These are phyloP conservation scores for Urocolius indicus DNA, from an alignment of 2,113 vertebrate genomes.

Conservation along the genomic window DNA sequence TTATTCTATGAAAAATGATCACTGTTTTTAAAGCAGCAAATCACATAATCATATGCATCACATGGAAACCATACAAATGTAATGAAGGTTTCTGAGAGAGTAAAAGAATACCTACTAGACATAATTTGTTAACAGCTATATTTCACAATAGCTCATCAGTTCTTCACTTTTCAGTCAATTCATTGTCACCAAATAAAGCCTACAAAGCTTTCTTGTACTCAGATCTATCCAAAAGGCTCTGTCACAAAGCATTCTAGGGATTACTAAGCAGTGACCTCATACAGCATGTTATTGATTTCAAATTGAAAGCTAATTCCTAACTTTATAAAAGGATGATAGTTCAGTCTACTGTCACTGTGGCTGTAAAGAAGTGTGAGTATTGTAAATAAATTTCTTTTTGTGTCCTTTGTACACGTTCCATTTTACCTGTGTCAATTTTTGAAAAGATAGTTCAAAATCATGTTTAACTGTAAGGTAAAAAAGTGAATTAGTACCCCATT, in stretches of 20 bases:
- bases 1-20: not conserved
- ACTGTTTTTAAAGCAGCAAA: not conserved
- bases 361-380: not conserved
- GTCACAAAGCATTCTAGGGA: not conserved
- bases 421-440: not conserved
- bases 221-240: not conserved
- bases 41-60: not conserved
- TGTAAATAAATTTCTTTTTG: not conserved
- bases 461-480: not conserved
- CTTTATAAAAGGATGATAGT: not conserved
- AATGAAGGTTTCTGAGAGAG: not conserved
- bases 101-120: not conserved
- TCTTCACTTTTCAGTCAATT: constrained; percentile 10
- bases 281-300: not conserved
- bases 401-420: not conserved
- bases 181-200: not conserved
- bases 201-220: not conserved
- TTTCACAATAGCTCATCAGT: not conserved
- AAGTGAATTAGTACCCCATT: not conserved
- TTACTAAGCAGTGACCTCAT: not conserved
- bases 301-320: constrained; percentile 27
- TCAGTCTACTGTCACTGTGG: not conserved
- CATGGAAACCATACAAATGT: not conserved
- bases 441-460: not conserved
- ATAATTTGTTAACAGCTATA: not conserved